Conservation (phyloP, 2,113 vertebrate species). For the Eonycteris spelaea region DNA sequence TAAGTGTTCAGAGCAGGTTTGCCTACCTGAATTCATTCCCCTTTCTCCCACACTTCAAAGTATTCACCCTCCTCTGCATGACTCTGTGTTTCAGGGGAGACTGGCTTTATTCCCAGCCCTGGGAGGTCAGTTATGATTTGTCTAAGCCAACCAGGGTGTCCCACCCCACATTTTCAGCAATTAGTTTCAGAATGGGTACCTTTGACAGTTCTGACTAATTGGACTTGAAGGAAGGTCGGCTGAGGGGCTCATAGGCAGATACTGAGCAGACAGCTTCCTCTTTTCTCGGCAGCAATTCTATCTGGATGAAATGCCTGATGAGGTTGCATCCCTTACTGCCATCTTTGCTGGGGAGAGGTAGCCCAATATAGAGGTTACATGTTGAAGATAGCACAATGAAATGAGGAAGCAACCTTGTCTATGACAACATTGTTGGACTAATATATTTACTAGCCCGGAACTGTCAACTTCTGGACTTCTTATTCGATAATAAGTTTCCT, state of each 20-base stretch:
- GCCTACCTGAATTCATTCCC: not conserved
- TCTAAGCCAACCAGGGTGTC: not conserved
- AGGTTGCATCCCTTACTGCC: not conserved
- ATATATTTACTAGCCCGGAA: not conserved
- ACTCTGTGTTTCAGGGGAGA: not conserved
- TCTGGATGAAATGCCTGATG: not conserved
- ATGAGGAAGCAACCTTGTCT: not conserved
- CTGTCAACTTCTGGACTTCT: not conserved
- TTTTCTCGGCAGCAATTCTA: not conserved
- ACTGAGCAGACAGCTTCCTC: not conserved
- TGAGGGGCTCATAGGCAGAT: not conserved
- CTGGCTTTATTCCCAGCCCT: not conserved
- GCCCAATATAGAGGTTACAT: not conserved
- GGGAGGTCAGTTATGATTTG: not conserved
- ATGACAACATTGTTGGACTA: not conserved
- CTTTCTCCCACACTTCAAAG: not conserved
- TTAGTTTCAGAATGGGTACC: not conserved
- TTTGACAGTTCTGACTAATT: not conserved
- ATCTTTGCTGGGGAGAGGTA: not conserved
- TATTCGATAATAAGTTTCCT: not conserved
- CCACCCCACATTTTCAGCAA: not conserved
- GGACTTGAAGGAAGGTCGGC: not conserved
- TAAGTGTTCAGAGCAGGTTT: not conserved
- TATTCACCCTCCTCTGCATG: not conserved
- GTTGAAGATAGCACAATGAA: not conserved